Evolutionary conservation across 64 coral and sea anemone species (phyloP).

Genomic region (Acropora tenuis): DNA sequence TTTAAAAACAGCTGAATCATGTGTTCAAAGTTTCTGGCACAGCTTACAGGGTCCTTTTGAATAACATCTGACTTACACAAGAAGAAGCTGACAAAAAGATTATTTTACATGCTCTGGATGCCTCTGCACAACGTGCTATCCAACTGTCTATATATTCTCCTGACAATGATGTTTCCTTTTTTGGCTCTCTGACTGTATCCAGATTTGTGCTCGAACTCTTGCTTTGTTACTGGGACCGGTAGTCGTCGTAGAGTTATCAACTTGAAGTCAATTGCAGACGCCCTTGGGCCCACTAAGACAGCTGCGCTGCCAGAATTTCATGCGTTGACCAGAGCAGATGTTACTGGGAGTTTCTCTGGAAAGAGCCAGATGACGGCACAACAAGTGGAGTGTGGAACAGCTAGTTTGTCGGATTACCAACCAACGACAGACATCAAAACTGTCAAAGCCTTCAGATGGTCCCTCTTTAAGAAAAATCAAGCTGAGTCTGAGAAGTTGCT

Average conservation of each 20-base stretch:
- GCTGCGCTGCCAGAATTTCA: slow-evolving; percentile 51
- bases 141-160: slow-evolving; percentile 63
- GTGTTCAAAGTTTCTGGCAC: too few relatives aligned
- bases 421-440: slow-evolving; percentile 29
- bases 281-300: slow-evolving; percentile 60
- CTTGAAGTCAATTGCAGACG: slow-evolving; percentile 70
- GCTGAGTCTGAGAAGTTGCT: slow-evolving; percentile 62
- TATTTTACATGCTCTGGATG: slow-evolving; percentile 64
- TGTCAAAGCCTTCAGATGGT: neutral
- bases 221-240: slow-evolving; percentile 64
- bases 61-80: neutral
- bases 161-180: slow-evolving; percentile 28
- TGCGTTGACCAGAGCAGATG: slow-evolving; percentile 49
- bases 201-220: slow-evolving; percentile 66
- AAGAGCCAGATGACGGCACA: slow-evolving; percentile 53
- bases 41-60: too few relatives aligned
- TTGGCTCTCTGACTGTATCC: slow-evolving; percentile 52
- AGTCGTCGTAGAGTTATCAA: slow-evolving; percentile 61
- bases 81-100: slow-evolving; percentile 64
- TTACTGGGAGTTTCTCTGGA: slow-evolving; percentile 10
- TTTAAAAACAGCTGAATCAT: too few relatives aligned
- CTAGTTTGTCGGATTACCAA: slow-evolving; percentile 58
- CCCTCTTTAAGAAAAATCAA: slow-evolving; percentile 54
- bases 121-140: slow-evolving; percentile 18
- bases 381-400: slow-evolving; percentile 33